Evolutionary conservation across 2,113 vertebrate genomes (phyloP), one percentile per base, ranked within the genome.

Genomic region (Pangasianodon hypophthalmus): DNA sequence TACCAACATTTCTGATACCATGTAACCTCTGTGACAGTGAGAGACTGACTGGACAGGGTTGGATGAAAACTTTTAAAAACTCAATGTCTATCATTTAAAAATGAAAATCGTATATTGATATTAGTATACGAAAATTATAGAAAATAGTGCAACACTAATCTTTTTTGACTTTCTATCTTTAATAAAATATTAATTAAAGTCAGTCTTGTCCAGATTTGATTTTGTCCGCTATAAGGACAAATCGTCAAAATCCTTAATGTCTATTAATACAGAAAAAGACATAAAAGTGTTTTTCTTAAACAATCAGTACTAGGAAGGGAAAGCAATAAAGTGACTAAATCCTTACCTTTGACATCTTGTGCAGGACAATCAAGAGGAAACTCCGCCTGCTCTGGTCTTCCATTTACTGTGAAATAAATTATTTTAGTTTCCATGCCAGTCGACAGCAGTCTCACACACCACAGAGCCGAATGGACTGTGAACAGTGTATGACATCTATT

Each of bases 291-390:
- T 73, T 19, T 73, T 73, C 32, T 52, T 52, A 52, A 48, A 80
- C 52, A 81, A 56, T 82, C n/a, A 56, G 56, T 56, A 44, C 4
- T 83, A 19, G 37, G 46, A 84, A 84, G 37, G 3, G 2, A 84
- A 84, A 84, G 37, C 56, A 62, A 29, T 84, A 60, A 62, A 13
- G 2, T 18, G 11, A 80, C 46, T 24, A 6, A 52, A 24, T 32
- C 13, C 93, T 71, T 94, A 96, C 96, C 95, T 96, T 97, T 97
- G 69, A 97, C 85, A 44, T 96, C 96, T 89, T 96, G 95, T 4
- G 94, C 91, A 13, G 96, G 95, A 50, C 95, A 96, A 26, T 95
- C 94, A 21, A 91, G 19, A 0, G 93, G 93, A 90, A 96, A 95
- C 92, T 96, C 96, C 0, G 96, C 96, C 90, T 93, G 93, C 86